Conservation (phyloP, 2,797 vertebrate genomes). For the Sarcophilus harrisii region DNA sequence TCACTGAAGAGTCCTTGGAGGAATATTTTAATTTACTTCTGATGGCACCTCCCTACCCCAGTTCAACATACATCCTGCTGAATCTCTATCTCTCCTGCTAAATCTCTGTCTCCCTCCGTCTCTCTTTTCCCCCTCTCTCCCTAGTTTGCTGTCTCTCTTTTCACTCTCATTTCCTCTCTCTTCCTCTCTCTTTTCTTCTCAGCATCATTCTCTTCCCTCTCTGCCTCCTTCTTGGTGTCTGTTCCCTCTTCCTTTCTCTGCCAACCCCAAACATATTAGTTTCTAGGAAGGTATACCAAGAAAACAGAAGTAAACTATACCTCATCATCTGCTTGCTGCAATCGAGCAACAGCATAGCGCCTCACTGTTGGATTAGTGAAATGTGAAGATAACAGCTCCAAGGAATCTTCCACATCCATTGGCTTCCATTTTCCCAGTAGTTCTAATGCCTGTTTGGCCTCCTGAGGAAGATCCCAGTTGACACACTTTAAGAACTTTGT, state of each 20-base stretch:
- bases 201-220: neutral
- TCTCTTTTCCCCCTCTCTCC: neutral
- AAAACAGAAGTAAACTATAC: constrained; percentile 79
- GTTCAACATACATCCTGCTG: constrained; percentile 34
- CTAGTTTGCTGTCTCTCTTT: neutral
- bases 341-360: constrained; percentile 95
- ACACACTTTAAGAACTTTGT: constrained; percentile 99
- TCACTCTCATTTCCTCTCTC: neutral
- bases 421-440: constrained; percentile 97
- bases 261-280: neutral
- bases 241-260: neutral
- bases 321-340: constrained; percentile 98
- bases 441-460: constrained; percentile 98
- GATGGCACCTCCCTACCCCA: constrained; percentile 55
- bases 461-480: constrained; percentile 98
- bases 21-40: constrained; percentile 74
- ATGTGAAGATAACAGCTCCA: constrained; percentile 96
- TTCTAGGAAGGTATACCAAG: neutral
- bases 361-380: constrained; percentile 96
- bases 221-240: no score
- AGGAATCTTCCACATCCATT: constrained; percentile 98
- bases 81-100: constrained; percentile 24
- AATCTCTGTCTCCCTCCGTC: no score
- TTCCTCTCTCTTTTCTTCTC: neutral
- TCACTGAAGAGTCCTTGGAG: constrained; percentile 65